These are phyloP conservation scores for Austrolebias charrua DNA, from an alignment of 2,797 vertebrate species.

Conservation along the genomic window DNA sequence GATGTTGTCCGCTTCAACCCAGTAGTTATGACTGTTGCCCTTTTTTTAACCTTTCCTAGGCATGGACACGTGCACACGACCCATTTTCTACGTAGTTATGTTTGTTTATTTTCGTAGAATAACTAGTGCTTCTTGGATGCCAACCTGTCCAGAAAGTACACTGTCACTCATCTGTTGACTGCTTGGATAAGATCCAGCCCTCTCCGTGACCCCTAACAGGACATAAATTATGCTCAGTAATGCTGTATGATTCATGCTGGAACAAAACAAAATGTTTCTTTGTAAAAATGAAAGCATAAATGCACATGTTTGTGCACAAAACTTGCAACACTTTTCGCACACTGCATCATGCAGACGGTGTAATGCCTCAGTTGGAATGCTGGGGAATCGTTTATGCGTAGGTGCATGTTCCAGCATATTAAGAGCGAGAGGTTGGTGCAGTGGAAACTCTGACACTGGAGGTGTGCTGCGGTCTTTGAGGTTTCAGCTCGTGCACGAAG, in stretches of 20 bases:
- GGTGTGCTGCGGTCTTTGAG: constrained; percentile 54
- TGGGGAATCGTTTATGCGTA: neutral
- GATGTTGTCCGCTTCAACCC: constrained; percentile 48
- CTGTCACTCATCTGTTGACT: neutral
- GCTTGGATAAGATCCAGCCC: no score
- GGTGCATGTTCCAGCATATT: constrained; percentile 42
- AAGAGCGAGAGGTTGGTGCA: constrained; percentile 48
- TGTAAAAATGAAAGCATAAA: no score
- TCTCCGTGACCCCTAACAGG: no score
- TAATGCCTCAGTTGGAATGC: neutral
- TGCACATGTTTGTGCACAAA: no score
- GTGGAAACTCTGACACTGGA: constrained; percentile 61
- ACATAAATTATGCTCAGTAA: neutral
- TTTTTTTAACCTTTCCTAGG: constrained; percentile 14
- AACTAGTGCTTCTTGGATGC: constrained; percentile 5
- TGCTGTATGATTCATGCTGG: neutral
- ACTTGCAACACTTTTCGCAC: neutral
- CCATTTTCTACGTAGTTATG: constrained; percentile 32
- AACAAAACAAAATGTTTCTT: neutral
- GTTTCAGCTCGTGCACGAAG: constrained; percentile 49
- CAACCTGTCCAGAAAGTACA: neutral
- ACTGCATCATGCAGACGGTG: neutral
- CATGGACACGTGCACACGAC: constrained; percentile 29
- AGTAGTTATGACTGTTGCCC: constrained; percentile 35
- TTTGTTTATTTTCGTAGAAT: constrained; percentile 31